Base-by-base conservation (phyloP, 1,140 invertebrate genomes). In the Lordiphosa mommai region DNA sequence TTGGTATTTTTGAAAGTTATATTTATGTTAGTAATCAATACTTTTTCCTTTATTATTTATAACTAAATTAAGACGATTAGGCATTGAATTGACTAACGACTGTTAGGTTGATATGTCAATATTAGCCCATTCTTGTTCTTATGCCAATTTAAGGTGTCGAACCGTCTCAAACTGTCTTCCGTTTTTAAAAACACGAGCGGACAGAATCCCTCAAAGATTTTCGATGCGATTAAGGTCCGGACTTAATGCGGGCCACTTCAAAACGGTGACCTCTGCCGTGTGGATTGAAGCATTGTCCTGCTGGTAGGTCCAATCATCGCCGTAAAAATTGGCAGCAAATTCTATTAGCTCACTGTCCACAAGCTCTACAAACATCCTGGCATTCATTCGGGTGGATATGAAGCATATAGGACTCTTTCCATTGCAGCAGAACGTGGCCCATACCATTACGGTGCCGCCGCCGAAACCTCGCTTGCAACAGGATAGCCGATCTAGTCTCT, bases 1-100 rank as follows among this genome's bases (percentile, higher is more conserved):
- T 33, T 59, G 43, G 59, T 48, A 12, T 40, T 61, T 53, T 23
- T 47, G 44, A 14, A n/a, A n/a, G n/a, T n/a, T n/a, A n/a, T n/a
- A n/a, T n/a, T n/a, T n/a, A 29, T 29, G 27, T 1, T 37, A 37
- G 9, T 37, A 37, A 14, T 37, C 36, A 37, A 37, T 7, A 37
- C 17, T 44, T 44, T 27, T 9, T 13, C 1, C 0, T n/a, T 44
- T n/a, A n/a, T n/a, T n/a, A n/a, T n/a, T n/a, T n/a, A n/a, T n/a
- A n/a, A n/a, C n/a, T n/a, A n/a, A n/a, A 17, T 41, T 41, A 5
- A 17, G 14, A 17, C 14, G 12, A 12, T 41, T 41, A 4, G 38
- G 38, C 14, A 41, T 41, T 4, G 38, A 41, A 41, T 41, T 41
- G 9, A 41, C 14, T 4, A 41, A 17, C 20, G 14, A 17, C 36